Evolutionary conservation across 2,113 vertebrate species (phyloP).

Genomic region (Phalacrocorax aristotelis): DNA sequence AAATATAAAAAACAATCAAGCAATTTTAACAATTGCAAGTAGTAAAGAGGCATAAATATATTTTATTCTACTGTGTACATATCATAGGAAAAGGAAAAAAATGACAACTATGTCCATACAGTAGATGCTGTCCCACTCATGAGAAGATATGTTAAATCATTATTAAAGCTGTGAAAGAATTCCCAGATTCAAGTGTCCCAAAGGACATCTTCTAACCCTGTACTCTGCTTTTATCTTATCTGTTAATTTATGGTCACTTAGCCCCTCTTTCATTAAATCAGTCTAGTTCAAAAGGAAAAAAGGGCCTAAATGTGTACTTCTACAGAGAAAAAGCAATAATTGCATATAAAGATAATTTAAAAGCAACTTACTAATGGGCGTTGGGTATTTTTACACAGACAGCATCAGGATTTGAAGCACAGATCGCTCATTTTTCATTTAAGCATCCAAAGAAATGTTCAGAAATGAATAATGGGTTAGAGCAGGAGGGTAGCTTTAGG

Average conservation of each 20-base stretch:
- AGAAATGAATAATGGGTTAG: background rate
- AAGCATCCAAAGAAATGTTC: background rate
- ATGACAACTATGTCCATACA: background rate
- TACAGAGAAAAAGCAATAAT: background rate
- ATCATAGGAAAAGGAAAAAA: background rate
- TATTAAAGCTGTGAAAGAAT: background rate
- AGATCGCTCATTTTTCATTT: background rate
- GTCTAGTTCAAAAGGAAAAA: background rate
- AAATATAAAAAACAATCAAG: background rate
- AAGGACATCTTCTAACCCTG: background rate
- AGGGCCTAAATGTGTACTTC: background rate
- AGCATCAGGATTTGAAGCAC: background rate
- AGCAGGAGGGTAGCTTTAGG: background rate
- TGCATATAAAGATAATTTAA: background rate
- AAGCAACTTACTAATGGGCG: background rate
- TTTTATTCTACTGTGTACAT: background rate
- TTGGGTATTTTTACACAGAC: background rate
- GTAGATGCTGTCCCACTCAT: background rate
- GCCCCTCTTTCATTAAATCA: background rate
- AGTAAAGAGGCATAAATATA: background rate
- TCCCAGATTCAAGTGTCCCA: background rate
- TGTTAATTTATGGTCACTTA: background rate
- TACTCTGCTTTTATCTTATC: background rate
- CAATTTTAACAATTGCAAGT: background rate
- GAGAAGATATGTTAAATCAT: background rate